Percentiles rank a stretch among this genome's conserved stretches.
Evolutionary conservation across 2,113 vertebrate species (phyloP).

Genomic region (Ceyx cyanopectus): DNA sequence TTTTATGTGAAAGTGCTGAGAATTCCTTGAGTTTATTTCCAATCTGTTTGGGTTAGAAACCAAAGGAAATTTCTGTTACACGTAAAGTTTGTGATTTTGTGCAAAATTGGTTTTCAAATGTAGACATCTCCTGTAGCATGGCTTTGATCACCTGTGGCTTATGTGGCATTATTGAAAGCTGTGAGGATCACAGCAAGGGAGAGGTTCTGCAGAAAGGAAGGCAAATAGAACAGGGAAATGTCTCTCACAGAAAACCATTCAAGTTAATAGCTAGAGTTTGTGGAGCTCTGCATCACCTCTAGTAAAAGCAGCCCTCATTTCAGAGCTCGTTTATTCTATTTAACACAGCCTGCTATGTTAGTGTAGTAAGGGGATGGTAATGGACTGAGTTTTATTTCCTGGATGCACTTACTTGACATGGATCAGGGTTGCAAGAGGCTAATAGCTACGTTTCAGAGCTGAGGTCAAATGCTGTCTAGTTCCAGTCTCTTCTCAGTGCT

Average conservation of each 20-base stretch:
- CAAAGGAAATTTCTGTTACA: not conserved
- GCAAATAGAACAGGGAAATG: not conserved
- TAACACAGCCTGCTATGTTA: not conserved
- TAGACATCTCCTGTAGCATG: not conserved
- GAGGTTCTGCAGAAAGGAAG: not conserved
- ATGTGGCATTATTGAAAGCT: not conserved
- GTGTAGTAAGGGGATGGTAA: not conserved
- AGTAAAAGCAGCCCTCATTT: slow-evolving; percentile 1
- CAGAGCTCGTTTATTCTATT: slow-evolving; percentile 21
- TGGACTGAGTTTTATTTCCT: slow-evolving; percentile 28
- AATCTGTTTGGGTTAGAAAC: not conserved
- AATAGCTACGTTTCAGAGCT: not conserved
- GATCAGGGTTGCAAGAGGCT: not conserved
- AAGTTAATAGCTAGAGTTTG: not conserved
- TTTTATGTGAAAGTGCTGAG: not conserved
- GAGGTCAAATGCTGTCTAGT: not conserved
- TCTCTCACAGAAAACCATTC: not conserved
- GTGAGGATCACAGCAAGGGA: not conserved
- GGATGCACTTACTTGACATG: not conserved
- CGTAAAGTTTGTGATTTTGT: not conserved
- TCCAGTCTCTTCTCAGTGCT: not conserved
- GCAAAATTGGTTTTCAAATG: not conserved
- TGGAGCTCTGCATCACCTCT: slow-evolving; percentile 3
- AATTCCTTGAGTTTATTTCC: not conserved
- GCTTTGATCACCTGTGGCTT: not conserved